These are phyloP conservation scores for Nasonia vitripennis DNA, from an alignment of 1,140 invertebrate genomes.

Conservation along the genomic window DNA sequence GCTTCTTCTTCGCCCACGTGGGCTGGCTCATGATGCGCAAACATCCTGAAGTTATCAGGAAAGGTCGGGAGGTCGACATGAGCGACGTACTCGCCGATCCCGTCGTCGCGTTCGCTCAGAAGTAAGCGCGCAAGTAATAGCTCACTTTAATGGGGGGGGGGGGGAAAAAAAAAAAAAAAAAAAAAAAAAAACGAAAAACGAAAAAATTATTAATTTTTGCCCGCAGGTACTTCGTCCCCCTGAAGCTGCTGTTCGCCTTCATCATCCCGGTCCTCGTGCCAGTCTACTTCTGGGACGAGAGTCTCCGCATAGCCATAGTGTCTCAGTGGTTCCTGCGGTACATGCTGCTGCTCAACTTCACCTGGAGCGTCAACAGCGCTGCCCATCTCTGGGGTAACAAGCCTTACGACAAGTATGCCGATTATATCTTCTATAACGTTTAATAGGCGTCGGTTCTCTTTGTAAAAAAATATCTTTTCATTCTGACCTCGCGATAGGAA, in stretches of 20 bases:
- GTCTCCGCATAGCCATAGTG: conserved; percentile 74
- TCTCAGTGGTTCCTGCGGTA: conserved; percentile 80
- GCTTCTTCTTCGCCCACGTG: conserved; percentile 94
- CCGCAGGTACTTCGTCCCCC: conserved; percentile 81
- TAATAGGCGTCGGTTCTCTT: too few species aligned
- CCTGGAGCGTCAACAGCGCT: conserved; percentile 87
- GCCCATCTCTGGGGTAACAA: conserved; percentile 85
- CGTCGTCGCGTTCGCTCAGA: conserved; percentile 84
- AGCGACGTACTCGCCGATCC: conserved; percentile 86
- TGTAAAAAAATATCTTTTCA: not conserved
- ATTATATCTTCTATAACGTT: not conserved
- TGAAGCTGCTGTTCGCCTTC: conserved; percentile 84
- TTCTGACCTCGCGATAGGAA: conserved; percentile 64
- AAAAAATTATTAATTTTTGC: conserved; percentile 42
- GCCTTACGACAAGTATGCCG: conserved; percentile 83
- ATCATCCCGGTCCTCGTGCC: conserved; percentile 85
- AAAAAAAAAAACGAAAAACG: not conserved
- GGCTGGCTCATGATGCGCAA: conserved; percentile 93
- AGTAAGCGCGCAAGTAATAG: conserved; percentile 65
- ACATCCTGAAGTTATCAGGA: conserved; percentile 86
- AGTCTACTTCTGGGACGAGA: conserved; percentile 80
- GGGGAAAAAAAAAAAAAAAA: not conserved
- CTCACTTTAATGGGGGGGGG: not conserved
- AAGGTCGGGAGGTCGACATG: conserved; percentile 86
- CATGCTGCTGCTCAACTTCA: conserved; percentile 79